These are phyloP conservation scores for Anastrepha obliqua DNA, from an alignment of 1,140 invertebrate species.

Conservation along the genomic window DNA sequence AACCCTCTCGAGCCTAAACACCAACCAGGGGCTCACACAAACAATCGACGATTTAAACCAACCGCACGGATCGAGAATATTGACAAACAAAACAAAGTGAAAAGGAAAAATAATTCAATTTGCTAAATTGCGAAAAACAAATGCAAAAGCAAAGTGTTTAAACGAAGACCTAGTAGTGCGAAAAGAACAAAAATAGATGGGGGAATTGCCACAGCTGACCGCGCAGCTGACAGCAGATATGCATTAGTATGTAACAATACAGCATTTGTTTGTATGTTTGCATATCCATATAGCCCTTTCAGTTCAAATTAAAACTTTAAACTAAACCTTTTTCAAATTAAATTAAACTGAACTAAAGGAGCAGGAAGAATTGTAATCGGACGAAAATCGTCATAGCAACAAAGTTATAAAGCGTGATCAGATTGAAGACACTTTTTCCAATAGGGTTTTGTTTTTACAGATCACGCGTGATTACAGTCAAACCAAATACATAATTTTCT, in stretches of 20 bases:
- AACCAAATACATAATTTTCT: too few relatives aligned
- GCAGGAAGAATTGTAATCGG: too few relatives aligned
- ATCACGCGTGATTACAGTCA: too few relatives aligned
- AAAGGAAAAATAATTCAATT: conserved; percentile 49
- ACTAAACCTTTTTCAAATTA: too few relatives aligned
- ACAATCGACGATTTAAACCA: background rate
- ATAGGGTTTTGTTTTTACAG: too few relatives aligned
- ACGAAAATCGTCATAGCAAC: too few relatives aligned
- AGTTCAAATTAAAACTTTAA: too few relatives aligned
- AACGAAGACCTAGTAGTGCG: conserved; percentile 20
- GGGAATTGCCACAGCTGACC: conserved; percentile 30
- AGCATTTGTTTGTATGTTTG: background rate
- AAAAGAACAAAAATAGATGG: conserved; percentile 22
- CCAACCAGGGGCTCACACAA: too few relatives aligned
- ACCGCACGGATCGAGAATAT: background rate
- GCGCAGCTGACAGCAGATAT: background rate
- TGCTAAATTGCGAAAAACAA: conserved; percentile 19
- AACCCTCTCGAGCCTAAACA: too few relatives aligned
- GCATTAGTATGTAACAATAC: background rate
- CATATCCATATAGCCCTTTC: background rate
- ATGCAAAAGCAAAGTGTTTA: conserved; percentile 16
- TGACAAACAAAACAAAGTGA: conserved; percentile 44
- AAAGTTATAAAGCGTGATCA: too few relatives aligned
- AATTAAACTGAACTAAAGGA: too few relatives aligned
- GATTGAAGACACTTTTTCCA: too few relatives aligned